Evolutionary conservation across 2,113 vertebrate species (phyloP), one percentile per base, ranked within the genome.

Genomic region (Sardina pilchardus): DNA sequence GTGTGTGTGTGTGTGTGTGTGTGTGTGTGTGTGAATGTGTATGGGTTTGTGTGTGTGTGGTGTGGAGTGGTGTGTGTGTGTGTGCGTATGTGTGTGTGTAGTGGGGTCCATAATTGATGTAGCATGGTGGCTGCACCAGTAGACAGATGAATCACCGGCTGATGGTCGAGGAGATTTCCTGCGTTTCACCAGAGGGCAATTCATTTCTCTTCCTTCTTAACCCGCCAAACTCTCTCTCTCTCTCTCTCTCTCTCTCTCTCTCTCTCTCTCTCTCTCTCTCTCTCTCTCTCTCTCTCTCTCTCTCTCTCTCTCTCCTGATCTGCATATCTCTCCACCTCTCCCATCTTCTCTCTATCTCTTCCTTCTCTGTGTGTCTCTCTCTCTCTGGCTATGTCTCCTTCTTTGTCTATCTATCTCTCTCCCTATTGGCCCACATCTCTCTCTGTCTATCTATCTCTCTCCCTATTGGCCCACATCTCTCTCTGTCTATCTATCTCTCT

Each of bases 101-200:
- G 50, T 81, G 83, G 83, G 83, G 82, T 83, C 86, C 85, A 85
- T 85, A 88, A 87, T 88, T 82, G 89, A 88, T 87, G 85, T 88
- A 81, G 82, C 78, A 83, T 85, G 59, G 81, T 82, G 44, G 45
- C 84, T 84, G 86, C 85, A 85, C 80, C 83, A 81, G 84, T 84
- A 82, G 82, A 82, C 87, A 90, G 86, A 90, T 90, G 85, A 88
- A 90, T 88, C 86, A 78, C 80, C 81, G 63, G 84, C 84, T 88
- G 84, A 86, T 86, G 83, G 82, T 85, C 85, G 42, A 21, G 53
- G 59, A 85, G 87, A 90, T 88, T 88, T 90, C 81, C 81, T 63
- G 47, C 56, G 81, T 86, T 78, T 84, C 45, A 84, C 67, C 81
- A 14, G 59, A 84, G 86, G 89, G 82, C 86, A 75, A 85, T 67